Evolutionary conservation across 2,797 vertebrate species (phyloP).

Genomic region (Urosaurus nigricauda): DNA sequence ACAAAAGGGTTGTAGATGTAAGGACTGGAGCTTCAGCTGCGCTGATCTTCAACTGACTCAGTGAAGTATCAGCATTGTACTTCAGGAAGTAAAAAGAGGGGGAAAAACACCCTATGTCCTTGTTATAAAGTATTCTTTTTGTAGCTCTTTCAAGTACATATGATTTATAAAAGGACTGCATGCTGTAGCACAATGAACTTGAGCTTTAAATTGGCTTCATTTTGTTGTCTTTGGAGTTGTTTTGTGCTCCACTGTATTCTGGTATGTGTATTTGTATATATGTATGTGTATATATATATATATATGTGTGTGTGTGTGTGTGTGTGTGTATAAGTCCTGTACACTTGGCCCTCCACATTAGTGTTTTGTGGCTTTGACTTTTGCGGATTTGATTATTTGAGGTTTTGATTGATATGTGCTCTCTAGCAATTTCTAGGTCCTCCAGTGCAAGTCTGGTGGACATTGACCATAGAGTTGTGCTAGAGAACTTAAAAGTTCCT

Average conservation of each 20-base stretch:
- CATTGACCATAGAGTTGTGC: no score
- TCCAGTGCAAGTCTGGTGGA: no score
- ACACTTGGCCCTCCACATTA: no score
- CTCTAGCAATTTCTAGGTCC: no score
- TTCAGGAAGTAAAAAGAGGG: neutral
- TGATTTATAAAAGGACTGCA: slow-evolving; percentile 34
- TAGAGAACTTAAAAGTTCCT: no score
- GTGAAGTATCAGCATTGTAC: neutral
- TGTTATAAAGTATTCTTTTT: neutral
- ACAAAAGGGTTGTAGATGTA: neutral
- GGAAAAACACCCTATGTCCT: neutral
- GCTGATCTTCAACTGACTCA: neutral
- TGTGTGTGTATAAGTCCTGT: no score
- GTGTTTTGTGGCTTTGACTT: no score
- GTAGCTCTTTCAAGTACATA: slow-evolving; percentile 53
- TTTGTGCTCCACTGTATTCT: slow-evolving; percentile 70
- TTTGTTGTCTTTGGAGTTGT: slow-evolving; percentile 66
- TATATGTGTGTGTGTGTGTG: no score
- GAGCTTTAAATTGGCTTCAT: slow-evolving; percentile 56
- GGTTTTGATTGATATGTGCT: no score
- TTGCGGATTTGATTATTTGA: no score
- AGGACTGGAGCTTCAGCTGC: neutral
- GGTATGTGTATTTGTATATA: no score
- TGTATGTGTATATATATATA: no score
- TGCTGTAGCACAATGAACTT: slow-evolving; percentile 42